Evolutionary conservation across 2,888 invertebrate species (phyloP), one percentile per base, ranked within the genome.

Genomic region (Tribolium freemani): DNA sequence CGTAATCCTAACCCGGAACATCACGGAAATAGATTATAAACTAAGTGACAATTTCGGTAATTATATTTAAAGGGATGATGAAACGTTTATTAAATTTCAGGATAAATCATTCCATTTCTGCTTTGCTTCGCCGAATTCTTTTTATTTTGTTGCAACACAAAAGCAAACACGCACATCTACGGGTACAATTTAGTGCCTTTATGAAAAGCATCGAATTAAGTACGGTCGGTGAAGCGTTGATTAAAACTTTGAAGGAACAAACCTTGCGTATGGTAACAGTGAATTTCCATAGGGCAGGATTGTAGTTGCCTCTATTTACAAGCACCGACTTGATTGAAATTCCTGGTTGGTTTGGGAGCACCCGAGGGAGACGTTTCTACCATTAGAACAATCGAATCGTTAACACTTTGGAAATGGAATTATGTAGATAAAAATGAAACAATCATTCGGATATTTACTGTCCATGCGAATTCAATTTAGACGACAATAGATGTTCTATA

Each of bases 401-500:
- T 58, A 45, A 58, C 44, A 45, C 44, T 58, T 16, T 58, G 1
- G 31, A 38, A 38, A 38, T 6, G 38, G 3, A 38, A 38, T 38
- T 38, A 31, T 1, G 31, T 8, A n/a, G 1, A 16, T 10, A 31
- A 38, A 13, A 8, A 38, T 57, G 9, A 13, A 31, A 44, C 38
- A 16, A 44, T 38, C 31, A 13, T 56, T 10, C 9, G 16, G 10
- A 50, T 44, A 38, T 51, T 63, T 63, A 53, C 21, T 54, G 64
- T 45, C 44, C 48, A 68, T 50, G 48, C 44, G 68, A 46, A 57
- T 56, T 68, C 31, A 68, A 68, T 68, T 56, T 48, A 53, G 45
- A 70, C 38, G 53, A 61, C 69, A 72, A 63, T 66, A 50, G 66
- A 60, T 66, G 56, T 30, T 63, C 63, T 70, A 72, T 72, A 73